These are phyloP conservation scores for Mormyrus proboscirostris DNA, from an alignment of 2,797 vertebrate species.

Conservation along the genomic window DNA sequence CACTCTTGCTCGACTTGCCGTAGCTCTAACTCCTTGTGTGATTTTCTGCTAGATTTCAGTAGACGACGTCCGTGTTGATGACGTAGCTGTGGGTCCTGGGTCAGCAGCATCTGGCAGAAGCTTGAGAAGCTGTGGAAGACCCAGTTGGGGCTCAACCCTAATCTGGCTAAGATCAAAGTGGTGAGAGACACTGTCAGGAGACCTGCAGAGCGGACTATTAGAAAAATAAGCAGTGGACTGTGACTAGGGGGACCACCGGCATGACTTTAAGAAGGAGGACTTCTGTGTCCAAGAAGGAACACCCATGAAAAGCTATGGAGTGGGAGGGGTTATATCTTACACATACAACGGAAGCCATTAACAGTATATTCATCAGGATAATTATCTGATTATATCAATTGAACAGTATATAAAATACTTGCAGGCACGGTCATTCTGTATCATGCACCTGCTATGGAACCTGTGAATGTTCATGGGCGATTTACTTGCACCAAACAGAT, in stretches of 20 bases:
- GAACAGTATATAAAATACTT: not conserved
- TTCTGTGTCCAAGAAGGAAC: not conserved
- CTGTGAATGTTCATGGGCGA: not conserved
- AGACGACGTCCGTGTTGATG: not conserved
- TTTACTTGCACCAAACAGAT: not conserved
- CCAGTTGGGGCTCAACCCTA: not conserved
- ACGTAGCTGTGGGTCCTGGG: not conserved
- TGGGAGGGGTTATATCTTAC: not conserved
- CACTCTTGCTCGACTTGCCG: not conserved
- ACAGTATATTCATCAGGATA: not conserved
- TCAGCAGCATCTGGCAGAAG: not conserved
- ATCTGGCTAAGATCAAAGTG: not conserved
- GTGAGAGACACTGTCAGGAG: not conserved
- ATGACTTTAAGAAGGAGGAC: not conserved
- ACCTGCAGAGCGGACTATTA: not conserved
- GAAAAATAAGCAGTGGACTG: not conserved
- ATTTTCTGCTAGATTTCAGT: not conserved
- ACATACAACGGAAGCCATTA: not conserved
- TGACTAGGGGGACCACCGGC: not conserved
- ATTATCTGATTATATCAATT: not conserved
- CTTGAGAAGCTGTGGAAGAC: not conserved
- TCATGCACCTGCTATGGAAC: not conserved
- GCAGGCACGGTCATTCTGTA: not conserved
- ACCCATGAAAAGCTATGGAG: not conserved
- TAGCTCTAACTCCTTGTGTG: not conserved